Base-by-base conservation (phyloP, 2,113 vertebrate genomes). In the Spea bombifrons region DNA sequence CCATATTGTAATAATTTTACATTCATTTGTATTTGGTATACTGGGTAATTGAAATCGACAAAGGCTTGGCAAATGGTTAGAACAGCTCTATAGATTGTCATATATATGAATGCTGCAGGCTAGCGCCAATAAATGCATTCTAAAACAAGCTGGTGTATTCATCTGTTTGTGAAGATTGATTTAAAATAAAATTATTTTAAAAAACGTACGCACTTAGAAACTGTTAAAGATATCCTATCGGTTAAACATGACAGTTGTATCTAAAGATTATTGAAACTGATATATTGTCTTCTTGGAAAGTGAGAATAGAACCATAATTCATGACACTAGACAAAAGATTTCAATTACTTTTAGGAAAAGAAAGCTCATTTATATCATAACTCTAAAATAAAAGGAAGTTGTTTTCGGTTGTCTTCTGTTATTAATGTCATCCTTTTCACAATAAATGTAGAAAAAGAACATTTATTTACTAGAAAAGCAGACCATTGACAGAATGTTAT, bases 391-490 rank as follows among this genome's bases (percentile, higher is more conserved):
- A 85, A 86, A 84, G 83, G 61, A 86, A 88, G 75, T 83, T 82
- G 85, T 81, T 88, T 85, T 86, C 55, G 52, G 79, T 88, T 13
- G 7, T 82, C 68, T 83, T 48, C 80, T 78, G 78, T 82, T 86
- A 75, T 86, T 85, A 30, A 50, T 88, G 87, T 87, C 85, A 81
- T 65, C 76, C 84, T 84, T 82, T 84, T 70, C n/a, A n/a, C 80
- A 80, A 84, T 88, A 88, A 88, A 88, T 88, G 84, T 81, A 84
- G 81, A 75, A 66, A 69, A 73, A 67, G 85, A 75, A 82, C 76
- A 77, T 84, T 88, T 84, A 75, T 82, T 88, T 86, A 78, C 76
- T 86, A 81, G 81, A 84, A 84, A 90, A 86, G 87, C 85, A 57
- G 88, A 80, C 59, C 69, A 61, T 8, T 67, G 84, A 85, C 66